A percentile compares a stretch with the other conserved stretches of the same genome.
Evolutionary conservation across 2,113 vertebrate species (phyloP).

Genomic region (Heterochromis multidens): DNA sequence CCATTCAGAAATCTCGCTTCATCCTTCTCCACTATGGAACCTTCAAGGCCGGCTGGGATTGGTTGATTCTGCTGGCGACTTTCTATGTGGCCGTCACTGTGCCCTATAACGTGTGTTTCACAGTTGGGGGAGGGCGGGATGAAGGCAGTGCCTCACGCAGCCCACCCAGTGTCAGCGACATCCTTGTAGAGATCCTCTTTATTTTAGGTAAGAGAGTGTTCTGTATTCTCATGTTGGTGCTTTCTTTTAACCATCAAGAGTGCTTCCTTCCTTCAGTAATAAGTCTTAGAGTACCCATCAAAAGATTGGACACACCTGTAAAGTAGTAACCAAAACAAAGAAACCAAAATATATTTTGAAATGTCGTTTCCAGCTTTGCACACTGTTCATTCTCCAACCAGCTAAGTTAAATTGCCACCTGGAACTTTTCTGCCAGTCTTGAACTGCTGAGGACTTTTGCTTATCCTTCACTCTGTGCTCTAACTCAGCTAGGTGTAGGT

Average conservation of each 20-base stretch:
- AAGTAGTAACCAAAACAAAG: background rate
- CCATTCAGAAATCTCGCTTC: conserved; percentile 83
- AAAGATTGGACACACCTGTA: background rate
- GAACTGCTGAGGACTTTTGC: background rate
- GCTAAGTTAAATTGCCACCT: background rate
- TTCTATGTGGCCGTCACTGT: conserved; percentile 86
- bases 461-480: background rate
- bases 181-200: conserved; percentile 84
- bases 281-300: background rate
- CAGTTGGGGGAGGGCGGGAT: conserved; percentile 69
- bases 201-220: conserved; percentile 70
- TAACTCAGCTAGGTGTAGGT: background rate
- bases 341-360: background rate
- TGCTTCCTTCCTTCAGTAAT: background rate
- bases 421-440: background rate
- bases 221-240: background rate
- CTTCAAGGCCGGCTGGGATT: conserved; percentile 85
- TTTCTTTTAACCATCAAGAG: background rate
- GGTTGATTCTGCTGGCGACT: conserved; percentile 82
- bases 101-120: conserved; percentile 84
- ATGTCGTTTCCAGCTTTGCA: too few relatives aligned
- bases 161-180: conserved; percentile 78
- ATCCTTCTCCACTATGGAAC: conserved; percentile 83
- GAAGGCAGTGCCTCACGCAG: conserved; percentile 68
- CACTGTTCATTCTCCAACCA: too few relatives aligned